Conservation (phyloP, 2,888 invertebrate genomes). For the Panzeria rudis region DNA sequence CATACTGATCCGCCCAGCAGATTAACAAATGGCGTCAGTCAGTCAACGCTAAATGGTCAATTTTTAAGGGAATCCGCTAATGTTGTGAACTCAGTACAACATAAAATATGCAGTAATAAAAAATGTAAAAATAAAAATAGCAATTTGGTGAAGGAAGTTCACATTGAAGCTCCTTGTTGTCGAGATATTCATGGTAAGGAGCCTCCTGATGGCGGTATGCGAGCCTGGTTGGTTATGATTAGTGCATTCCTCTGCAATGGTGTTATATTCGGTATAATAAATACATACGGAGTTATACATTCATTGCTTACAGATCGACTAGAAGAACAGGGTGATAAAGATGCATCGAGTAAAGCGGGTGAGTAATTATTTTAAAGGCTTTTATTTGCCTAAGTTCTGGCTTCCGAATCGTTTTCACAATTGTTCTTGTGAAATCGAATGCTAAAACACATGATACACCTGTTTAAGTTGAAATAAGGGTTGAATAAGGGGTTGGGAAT, state of each 20-base stretch:
- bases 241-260: slow-evolving; percentile 95
- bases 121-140: slow-evolving; percentile 53
- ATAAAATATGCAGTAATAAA: slow-evolving; percentile 53
- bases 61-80: slow-evolving; percentile 71
- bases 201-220: slow-evolving; percentile 88
- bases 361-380: slow-evolving; percentile 82
- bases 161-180: slow-evolving; percentile 80
- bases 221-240: slow-evolving; percentile 92
- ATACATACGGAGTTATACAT: slow-evolving; percentile 93
- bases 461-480: too few species aligned
- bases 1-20: slow-evolving; percentile 66
- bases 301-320: slow-evolving; percentile 88
- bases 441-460: too few species aligned
- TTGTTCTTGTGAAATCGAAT: too few species aligned
- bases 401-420: too few species aligned
- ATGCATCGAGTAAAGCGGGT: slow-evolving; percentile 93
- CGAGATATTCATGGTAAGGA: slow-evolving; percentile 83
- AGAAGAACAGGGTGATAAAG: slow-evolving; percentile 86
- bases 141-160: slow-evolving; percentile 68
- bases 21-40: slow-evolving; percentile 68
- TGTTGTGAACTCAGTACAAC: slow-evolving; percentile 32
- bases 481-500: too few species aligned
- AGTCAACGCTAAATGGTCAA: slow-evolving; percentile 53
- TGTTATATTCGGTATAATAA: slow-evolving; percentile 94
- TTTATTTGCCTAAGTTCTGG: neutral